Percentiles rank a stretch among this genome's conserved stretches.
phyloP scores from a whole-genome alignment of 2,113 vertebrate species.

The Canis aureus region DNA sequence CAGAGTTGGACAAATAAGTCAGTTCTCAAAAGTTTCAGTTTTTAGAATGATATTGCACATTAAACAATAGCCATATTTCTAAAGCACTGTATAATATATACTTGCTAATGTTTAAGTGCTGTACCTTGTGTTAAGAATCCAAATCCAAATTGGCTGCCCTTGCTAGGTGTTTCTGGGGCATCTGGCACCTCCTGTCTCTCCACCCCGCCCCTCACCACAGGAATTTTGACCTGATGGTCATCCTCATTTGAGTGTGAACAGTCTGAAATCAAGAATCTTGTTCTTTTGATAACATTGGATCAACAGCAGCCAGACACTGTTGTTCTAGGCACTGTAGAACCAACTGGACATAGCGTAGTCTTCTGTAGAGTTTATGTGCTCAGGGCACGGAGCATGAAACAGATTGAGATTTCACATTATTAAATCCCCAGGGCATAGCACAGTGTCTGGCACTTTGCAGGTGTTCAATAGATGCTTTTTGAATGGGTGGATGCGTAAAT shows the following conservation, averaged over 20 bases:
- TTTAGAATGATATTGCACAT: not conserved
- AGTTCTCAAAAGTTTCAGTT: not conserved
- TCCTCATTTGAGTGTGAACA: not conserved
- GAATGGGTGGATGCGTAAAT: not conserved
- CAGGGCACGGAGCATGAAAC: rapidly evolving
- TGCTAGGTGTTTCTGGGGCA: rapidly evolving
- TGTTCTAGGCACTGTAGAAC: not conserved
- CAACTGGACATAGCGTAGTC: not conserved
- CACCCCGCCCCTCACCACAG: rapidly evolving
- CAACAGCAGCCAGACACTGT: not conserved
- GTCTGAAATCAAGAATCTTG: not conserved
- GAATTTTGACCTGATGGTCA: not conserved
- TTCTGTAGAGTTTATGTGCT: rapidly evolving
- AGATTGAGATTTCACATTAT: rapidly evolving
- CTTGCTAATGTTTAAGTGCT: not conserved
- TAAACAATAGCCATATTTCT: not conserved
- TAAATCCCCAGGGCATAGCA: rapidly evolving
- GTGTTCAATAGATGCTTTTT: not conserved
- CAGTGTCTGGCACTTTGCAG: rapidly evolving
- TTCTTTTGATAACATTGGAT: not conserved
- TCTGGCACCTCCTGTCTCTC: too few species aligned
- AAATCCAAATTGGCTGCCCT: not conserved
- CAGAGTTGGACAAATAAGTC: not conserved
- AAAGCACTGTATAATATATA: rapidly evolving
- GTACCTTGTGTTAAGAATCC: not conserved